phyloP scores from a whole-genome alignment of 2,113 vertebrate species.

The Erythrolamprus reginae region DNA sequence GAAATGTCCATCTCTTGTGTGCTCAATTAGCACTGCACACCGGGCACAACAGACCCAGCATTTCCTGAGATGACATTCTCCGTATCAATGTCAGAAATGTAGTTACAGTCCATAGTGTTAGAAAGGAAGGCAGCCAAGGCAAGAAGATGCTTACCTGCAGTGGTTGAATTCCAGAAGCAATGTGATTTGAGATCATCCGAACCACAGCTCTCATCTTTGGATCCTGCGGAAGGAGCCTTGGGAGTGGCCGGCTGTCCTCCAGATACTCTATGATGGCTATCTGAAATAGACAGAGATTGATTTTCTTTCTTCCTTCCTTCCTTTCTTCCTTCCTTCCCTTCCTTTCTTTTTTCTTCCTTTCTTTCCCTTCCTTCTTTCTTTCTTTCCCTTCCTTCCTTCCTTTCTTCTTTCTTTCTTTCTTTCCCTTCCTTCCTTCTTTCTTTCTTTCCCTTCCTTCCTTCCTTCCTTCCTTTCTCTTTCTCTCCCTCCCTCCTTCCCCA shows the following conservation, averaged over 20 bases:
- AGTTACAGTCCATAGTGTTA: neutral
- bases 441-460: neutral
- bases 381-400: too few relatives aligned
- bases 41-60: neutral
- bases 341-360: neutral
- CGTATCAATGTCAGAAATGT: neutral
- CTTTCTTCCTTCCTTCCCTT: neutral
- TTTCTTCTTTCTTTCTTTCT: neutral
- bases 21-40: neutral
- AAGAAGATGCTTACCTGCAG: conserved; percentile 76
- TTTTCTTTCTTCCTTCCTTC: neutral
- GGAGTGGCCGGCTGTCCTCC: conserved; percentile 84
- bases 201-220: conserved; percentile 80
- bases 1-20: neutral
- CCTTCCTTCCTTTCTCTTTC: neutral
- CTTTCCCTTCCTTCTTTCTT: too few relatives aligned
- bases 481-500: neutral
- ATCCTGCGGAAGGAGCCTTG: conserved; percentile 82
- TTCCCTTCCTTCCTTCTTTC: neutral
- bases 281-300: conserved; percentile 62
- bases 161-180: conserved; percentile 90
- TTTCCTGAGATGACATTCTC: neutral
- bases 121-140: neutral
- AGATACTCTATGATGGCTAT: conserved; percentile 94
- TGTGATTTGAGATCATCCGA: conserved; percentile 86